Percentiles rank a stretch among this genome's conserved stretches.
Evolutionary conservation across 1,140 invertebrate species (phyloP).

Genomic region (Euglossa dilemma): DNA sequence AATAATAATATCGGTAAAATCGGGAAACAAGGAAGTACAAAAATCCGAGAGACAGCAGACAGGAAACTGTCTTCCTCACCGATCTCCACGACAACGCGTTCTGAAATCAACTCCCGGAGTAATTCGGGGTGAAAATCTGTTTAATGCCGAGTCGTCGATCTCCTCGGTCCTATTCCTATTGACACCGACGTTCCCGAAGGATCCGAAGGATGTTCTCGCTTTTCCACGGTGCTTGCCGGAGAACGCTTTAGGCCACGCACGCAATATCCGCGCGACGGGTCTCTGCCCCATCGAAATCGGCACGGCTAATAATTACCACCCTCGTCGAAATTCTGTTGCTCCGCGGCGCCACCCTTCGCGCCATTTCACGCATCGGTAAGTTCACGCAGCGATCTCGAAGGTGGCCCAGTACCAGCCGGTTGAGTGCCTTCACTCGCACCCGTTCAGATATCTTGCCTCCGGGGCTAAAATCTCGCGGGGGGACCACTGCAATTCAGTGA

Average conservation of each 20-base stretch:
- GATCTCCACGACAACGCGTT: too few species aligned
- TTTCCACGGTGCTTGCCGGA: background rate
- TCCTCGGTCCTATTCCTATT: background rate
- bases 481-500: constrained; percentile 47
- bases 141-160: background rate
- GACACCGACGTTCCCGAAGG: background rate
- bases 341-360: constrained; percentile 45
- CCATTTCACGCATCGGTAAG: constrained; percentile 69
- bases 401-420: constrained; percentile 29
- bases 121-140: background rate
- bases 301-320: constrained; percentile 73
- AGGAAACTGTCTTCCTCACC: too few species aligned
- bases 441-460: constrained; percentile 53
- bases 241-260: constrained; percentile 56
- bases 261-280: constrained; percentile 56
- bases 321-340: constrained; percentile 65
- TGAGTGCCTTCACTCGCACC: constrained; percentile 44
- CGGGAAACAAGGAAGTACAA: too few species aligned
- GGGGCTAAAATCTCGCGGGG: constrained; percentile 48
- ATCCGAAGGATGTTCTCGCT: background rate
- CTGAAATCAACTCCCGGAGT: background rate
- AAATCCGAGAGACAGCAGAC: too few species aligned
- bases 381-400: constrained; percentile 59
- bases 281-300: constrained; percentile 58
- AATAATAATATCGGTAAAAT: too few species aligned